Evolutionary conservation across 2,113 vertebrate species (phyloP).

Genomic region (Phrynocephalus versicolor): DNA sequence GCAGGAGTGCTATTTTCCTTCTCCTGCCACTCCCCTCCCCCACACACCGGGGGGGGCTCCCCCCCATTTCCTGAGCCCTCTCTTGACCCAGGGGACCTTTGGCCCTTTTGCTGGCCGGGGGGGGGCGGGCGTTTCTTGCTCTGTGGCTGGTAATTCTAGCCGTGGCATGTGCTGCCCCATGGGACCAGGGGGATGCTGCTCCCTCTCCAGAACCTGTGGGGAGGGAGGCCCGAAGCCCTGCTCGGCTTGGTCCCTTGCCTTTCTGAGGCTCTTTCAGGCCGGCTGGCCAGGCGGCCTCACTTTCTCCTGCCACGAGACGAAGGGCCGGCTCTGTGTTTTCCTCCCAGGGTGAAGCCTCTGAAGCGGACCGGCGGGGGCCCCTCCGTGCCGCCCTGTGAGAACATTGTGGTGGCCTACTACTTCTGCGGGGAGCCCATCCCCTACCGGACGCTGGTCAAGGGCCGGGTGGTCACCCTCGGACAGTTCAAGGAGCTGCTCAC

Average conservation of each 20-base stretch:
- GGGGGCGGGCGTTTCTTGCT: too few relatives aligned
- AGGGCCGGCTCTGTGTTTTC: not conserved
- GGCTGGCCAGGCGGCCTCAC: too few relatives aligned
- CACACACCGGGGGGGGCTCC: not conserved
- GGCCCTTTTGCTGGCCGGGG: too few relatives aligned
- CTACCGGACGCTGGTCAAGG: slow-evolving; percentile 90
- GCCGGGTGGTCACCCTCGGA: slow-evolving; percentile 87
- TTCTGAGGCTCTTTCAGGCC: too few relatives aligned
- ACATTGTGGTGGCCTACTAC: slow-evolving; percentile 94
- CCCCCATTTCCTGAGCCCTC: too few relatives aligned
- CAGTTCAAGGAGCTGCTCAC: slow-evolving; percentile 97
- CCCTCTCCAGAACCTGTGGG: too few relatives aligned
- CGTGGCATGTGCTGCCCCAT: not conserved
- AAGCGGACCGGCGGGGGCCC: slow-evolving; percentile 69
- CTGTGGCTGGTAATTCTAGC: too few relatives aligned
- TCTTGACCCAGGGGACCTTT: too few relatives aligned
- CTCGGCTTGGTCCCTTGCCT: too few relatives aligned
- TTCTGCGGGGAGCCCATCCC: slow-evolving; percentile 96
- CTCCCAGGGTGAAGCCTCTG: slow-evolving; percentile 82
- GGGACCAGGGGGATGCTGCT: not conserved
- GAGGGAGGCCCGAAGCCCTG: too few relatives aligned
- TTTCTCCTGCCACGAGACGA: not conserved
- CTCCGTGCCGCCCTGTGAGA: slow-evolving; percentile 75
- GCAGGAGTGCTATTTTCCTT: too few relatives aligned
- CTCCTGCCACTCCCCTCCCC: not conserved